Percentiles rank a stretch among this genome's conserved stretches.
phyloP scores from a whole-genome alignment of 2,113 vertebrate genomes.

The Austrofundulus limnaeus region DNA sequence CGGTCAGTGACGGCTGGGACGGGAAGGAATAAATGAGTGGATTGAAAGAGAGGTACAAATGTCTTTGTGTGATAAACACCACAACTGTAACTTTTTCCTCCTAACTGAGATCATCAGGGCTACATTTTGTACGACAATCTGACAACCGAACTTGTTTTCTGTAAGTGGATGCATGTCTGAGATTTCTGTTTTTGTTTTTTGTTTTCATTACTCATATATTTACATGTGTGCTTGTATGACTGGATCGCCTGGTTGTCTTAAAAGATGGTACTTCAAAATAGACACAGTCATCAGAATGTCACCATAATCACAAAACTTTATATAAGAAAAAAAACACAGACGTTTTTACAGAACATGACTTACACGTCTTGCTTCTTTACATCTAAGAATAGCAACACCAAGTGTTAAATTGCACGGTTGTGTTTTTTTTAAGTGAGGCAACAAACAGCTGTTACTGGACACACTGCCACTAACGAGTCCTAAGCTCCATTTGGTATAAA shows the following conservation, averaged over 20 bases:
- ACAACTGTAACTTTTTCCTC: constrained; percentile 22
- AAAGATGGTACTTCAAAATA: constrained; percentile 51
- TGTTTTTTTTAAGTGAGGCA: constrained; percentile 49
- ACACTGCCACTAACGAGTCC: constrained; percentile 59
- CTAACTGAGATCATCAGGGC: constrained; percentile 47
- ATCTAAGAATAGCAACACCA: constrained; percentile 49
- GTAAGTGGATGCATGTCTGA: constrained; percentile 9
- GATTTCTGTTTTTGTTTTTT: no score
- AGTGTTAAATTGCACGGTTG: constrained; percentile 52
- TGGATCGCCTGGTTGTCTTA: constrained; percentile 14
- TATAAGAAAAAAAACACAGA: constrained; percentile 6
- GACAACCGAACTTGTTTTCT: constrained; percentile 27
- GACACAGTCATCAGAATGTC: constrained; percentile 51
- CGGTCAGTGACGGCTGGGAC: constrained; percentile 30
- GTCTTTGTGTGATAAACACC: constrained; percentile 41
- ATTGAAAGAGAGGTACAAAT: constrained; percentile 15
- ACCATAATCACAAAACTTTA: constrained; percentile 17
- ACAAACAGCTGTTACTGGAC: constrained; percentile 62
- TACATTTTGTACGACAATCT: constrained; percentile 65
- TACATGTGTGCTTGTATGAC: constrained; percentile 27
- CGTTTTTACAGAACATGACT: constrained; percentile 23
- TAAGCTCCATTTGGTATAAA: constrained; percentile 37
- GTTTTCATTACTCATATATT: constrained; percentile 44
- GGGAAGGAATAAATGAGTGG: constrained; percentile 17
- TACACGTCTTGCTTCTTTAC: constrained; percentile 31